Percentiles rank a stretch among this genome's conserved stretches.
Conservation (phyloP, 2,888 invertebrate genomes). For the Camptogramma bilineatum region DNA sequence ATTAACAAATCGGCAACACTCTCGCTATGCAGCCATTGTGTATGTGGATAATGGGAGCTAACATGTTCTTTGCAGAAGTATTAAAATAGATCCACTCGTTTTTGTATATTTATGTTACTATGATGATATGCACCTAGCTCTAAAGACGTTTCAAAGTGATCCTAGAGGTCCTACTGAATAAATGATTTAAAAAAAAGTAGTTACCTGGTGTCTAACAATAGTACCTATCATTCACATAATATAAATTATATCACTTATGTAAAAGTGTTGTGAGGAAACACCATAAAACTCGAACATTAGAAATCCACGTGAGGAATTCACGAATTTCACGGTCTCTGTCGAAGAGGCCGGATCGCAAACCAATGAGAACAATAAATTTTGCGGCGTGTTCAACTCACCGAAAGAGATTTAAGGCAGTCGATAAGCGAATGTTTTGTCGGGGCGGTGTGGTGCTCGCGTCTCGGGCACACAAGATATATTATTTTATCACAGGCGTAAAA, state of each 20-base stretch:
- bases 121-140: too few species aligned
- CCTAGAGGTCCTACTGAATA: too few species aligned
- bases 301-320: conserved; percentile 47
- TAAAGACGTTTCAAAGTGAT: too few species aligned
- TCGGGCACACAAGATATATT: conserved; percentile 46
- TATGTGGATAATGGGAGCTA: too few species aligned
- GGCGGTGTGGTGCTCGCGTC: conserved; percentile 48
- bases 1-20: too few species aligned
- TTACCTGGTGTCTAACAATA: too few species aligned
- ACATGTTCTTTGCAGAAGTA: too few species aligned
- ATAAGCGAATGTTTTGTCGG: conserved; percentile 67
- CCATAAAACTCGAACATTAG: conserved; percentile 39
- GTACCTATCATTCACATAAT: too few species aligned
- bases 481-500: conserved; percentile 32
- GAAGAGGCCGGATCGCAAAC: conserved; percentile 51
- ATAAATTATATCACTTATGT: not conserved
- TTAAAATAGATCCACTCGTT: too few species aligned
- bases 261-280: not conserved
- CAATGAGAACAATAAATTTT: conserved; percentile 61
- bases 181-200: too few species aligned
- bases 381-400: conserved; percentile 64
- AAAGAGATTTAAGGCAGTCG: conserved; percentile 71
- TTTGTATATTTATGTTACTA: too few species aligned
- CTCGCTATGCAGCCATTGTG: too few species aligned
- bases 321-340: conserved; percentile 50